Percentiles rank a stretch among this genome's conserved stretches.
Conservation (phyloP, 2,797 vertebrate species). For the Sebastes miniatus region DNA sequence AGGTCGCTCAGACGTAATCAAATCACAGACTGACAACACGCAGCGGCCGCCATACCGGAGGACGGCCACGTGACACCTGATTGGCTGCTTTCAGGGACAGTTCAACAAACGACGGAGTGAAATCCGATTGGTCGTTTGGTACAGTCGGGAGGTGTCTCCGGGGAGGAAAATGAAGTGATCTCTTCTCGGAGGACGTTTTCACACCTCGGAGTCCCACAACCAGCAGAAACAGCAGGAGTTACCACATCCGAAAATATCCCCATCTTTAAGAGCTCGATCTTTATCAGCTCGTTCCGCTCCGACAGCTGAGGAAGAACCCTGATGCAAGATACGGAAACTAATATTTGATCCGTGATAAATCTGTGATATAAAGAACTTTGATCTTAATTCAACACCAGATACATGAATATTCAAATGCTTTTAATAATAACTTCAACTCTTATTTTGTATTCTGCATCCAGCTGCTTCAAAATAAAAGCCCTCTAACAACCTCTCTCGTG, state of each 20-base stretch:
- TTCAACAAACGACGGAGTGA: too few species aligned
- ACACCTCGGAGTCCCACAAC: conserved; percentile 8
- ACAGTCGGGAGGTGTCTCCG: not conserved
- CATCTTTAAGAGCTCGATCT: not conserved
- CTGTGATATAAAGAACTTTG: not conserved
- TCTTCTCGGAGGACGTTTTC: not conserved
- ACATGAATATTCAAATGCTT: not conserved
- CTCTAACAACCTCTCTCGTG: too few species aligned
- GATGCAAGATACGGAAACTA: conserved; percentile 10
- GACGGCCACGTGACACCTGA: not conserved
- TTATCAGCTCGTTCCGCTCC: not conserved
- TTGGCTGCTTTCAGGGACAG: not conserved
- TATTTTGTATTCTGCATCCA: not conserved
- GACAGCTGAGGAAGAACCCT: not conserved
- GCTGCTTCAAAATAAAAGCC: conserved; percentile 18
- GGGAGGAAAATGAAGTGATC: not conserved
- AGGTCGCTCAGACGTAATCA: conserved; percentile 6
- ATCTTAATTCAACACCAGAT: not conserved
- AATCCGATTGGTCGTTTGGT: not conserved
- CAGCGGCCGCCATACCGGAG: not conserved
- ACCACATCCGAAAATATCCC: not conserved
- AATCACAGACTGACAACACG: conserved; percentile 8
- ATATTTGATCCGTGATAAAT: not conserved
- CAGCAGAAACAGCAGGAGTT: not conserved
- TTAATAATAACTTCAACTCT: not conserved